Evolutionary conservation across 2,797 vertebrate genomes (phyloP).

Genomic region (Alexandromys oeconomus): DNA sequence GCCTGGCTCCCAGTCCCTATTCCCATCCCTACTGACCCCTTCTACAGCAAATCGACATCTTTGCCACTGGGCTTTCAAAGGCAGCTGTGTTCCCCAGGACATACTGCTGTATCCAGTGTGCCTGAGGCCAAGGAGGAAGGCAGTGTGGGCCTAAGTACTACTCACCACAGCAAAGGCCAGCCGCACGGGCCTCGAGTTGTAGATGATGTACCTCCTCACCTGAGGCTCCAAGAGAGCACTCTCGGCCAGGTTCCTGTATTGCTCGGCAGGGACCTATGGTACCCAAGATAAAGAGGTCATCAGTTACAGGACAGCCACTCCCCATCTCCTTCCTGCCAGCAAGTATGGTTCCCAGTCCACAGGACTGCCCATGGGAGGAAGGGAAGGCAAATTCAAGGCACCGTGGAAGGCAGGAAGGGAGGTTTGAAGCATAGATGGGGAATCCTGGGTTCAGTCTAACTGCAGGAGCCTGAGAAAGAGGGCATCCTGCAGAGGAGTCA

Average conservation of each 20-base stretch:
- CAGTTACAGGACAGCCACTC: background rate
- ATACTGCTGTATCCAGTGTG: rapidly evolving
- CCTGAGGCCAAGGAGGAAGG: background rate
- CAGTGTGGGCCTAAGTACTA: rapidly evolving
- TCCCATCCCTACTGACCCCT: background rate
- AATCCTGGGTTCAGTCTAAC: background rate
- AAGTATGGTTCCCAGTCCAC: background rate
- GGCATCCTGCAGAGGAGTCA: background rate
- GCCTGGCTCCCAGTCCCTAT: background rate
- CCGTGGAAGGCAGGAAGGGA: background rate
- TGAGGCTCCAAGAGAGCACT: conserved; percentile 86
- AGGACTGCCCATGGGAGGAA: background rate
- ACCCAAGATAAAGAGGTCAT: background rate
- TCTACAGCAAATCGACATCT: background rate
- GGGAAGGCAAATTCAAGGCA: background rate
- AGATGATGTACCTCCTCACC: conserved; percentile 88
- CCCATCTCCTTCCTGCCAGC: background rate
- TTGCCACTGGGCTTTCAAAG: background rate
- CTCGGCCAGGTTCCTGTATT: conserved; percentile 85
- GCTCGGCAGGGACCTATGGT: conserved; percentile 81
- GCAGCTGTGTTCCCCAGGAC: background rate
- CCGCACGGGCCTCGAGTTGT: conserved; percentile 88
- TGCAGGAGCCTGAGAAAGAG: background rate
- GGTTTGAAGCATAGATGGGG: background rate
- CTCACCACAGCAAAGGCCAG: conserved; percentile 88